A percentile compares a stretch with the other conserved stretches of the same genome.
Conservation (phyloP, 2,888 invertebrate genomes). For the Gisinianus flammeolus region DNA sequence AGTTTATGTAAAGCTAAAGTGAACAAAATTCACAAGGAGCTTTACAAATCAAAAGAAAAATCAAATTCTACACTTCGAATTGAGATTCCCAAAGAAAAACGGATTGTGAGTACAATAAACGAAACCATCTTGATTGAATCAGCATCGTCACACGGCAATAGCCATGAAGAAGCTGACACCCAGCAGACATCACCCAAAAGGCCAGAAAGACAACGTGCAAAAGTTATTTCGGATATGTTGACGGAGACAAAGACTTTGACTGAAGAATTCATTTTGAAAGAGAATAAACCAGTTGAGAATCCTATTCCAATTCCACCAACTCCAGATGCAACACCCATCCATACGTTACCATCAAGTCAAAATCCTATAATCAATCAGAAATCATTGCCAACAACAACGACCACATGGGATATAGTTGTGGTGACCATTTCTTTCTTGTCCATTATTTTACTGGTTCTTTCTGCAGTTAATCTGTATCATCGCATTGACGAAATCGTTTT, state of each 20-base stretch:
- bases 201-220: no score
- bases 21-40: no score
- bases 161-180: no score
- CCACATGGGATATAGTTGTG: not conserved
- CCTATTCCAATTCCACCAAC: not conserved
- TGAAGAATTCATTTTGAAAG: not conserved
- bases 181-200: no score
- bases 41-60: no score
- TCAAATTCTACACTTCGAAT: no score
- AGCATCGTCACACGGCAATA: not conserved
- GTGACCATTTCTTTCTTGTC: not conserved
- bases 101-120: no score
- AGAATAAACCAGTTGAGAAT: not conserved
- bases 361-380: not conserved
- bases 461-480: slow-evolving; percentile 28
- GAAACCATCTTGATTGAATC: no score
- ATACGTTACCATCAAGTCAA: not conserved
- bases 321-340: not conserved
- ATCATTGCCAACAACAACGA: not conserved
- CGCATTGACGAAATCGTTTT: slow-evolving; percentile 21
- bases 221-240: no score
- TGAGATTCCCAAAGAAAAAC: no score
- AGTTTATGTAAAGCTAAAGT: not conserved
- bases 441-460: slow-evolving; percentile 7
- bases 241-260: not conserved